Conservation (phyloP, 2,797 vertebrate genomes). For the Avahi laniger region DNA sequence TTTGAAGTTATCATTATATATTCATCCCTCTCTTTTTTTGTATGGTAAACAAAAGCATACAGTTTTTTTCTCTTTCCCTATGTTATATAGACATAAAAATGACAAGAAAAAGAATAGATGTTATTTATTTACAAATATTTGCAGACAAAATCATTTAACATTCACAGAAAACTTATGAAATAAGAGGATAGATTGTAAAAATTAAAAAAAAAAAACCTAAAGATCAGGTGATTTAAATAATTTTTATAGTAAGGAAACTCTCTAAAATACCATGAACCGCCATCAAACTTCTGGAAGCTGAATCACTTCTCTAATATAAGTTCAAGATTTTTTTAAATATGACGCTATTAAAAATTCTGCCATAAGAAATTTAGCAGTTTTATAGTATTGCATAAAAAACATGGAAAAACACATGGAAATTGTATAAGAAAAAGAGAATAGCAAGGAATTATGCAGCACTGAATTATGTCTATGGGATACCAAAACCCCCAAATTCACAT, state of each 20-base stretch:
- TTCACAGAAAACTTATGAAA: neutral
- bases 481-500: neutral
- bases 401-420: neutral
- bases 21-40: neutral
- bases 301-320: neutral
- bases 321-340: neutral
- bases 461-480: neutral
- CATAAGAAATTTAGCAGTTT: neutral
- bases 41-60: neutral
- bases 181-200: neutral
- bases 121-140: neutral
- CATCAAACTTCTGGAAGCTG: neutral
- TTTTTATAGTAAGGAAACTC: neutral
- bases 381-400: neutral
- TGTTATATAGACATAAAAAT: neutral
- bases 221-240: neutral
- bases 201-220: neutral
- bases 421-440: neutral
- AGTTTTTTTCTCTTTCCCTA: neutral
- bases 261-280: neutral
- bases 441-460: neutral
- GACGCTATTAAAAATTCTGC: neutral
- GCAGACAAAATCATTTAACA: neutral
- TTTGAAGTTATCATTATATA: neutral
- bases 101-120: neutral